Base-by-base conservation (phyloP, 23 tunicate genomes). In the Trididemnum miniatum region DNA sequence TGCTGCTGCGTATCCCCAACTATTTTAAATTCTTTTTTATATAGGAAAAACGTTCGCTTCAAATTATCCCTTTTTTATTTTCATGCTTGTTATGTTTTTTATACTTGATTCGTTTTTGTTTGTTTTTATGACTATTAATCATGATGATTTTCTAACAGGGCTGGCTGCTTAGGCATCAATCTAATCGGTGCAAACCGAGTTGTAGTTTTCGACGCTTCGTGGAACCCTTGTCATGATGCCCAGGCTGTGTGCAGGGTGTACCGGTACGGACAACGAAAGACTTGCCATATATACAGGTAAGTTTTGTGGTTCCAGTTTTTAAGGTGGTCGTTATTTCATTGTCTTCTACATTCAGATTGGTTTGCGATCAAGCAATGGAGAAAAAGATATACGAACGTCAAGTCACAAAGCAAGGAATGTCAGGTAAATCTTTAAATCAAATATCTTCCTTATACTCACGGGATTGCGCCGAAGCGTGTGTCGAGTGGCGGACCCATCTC, bases 161-260 rank as follows among this genome's bases (percentile, higher is more conserved):
- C 99, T 65, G 99, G 99, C 35, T 95, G 99, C 71, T 83, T 95
- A 22, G 99, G 99, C 5, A 95, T 95, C 57, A 95, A 89, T 59
- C 79, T 95, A 65, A 83, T 90, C 37, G 99, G 96, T 20, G 99
- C 99, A 22, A 95, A 90, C 52, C 88, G 99, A n/a, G 99, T 95
- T 1, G 92, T 95, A 34, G 91, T 95, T 51, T 86, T 90, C 63
- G 99, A 95, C 37, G 89, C 93, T 24, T 90, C 96, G 2, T 95
- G 99, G 99, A 95, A 95, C 78, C 99, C 99, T 0, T 90, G 95
- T 49, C 93, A 95, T 51, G 99, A 95, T 73, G 99, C 99, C 0
- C 99, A 95, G 59, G 99, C 99, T 40, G 99, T 95, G 71, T 95
- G 99, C 78, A 59, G 99, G 28, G 89, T 88, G n/a, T 95, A 95